A percentile compares a stretch with the other conserved stretches of the same genome.
These are phyloP conservation scores for Cephus runcator DNA, from an alignment of 2,888 invertebrate genomes.

Conservation along the genomic window DNA sequence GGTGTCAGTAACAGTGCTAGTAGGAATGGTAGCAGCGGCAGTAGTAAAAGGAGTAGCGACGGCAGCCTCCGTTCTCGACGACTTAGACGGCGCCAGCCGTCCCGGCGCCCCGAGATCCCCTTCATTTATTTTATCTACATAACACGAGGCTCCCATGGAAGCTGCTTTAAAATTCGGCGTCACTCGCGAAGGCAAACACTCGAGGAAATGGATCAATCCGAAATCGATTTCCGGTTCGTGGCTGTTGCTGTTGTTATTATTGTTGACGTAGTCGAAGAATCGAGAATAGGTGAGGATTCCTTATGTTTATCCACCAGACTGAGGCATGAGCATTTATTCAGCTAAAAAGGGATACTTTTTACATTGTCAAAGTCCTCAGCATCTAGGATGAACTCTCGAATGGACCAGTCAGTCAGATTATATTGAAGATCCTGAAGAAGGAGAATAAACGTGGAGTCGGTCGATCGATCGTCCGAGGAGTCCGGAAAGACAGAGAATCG, in stretches of 20 bases:
- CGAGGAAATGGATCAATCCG: slow-evolving; percentile 26
- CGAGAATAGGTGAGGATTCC: not conserved
- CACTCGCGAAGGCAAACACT: slow-evolving; percentile 9
- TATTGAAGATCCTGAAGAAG: too few relatives aligned
- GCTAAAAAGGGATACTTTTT: too few relatives aligned
- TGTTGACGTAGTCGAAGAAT: slow-evolving; percentile 17
- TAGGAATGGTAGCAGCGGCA: too few relatives aligned
- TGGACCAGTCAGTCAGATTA: too few relatives aligned
- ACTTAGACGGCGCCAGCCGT: slow-evolving; percentile 51
- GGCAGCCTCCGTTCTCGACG: slow-evolving; percentile 11
- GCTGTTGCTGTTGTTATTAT: slow-evolving; percentile 1
- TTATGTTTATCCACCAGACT: too few relatives aligned
- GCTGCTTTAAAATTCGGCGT: slow-evolving; percentile 12
- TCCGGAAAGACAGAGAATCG: too few relatives aligned
- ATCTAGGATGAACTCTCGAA: too few relatives aligned
- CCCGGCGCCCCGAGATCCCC: slow-evolving; percentile 46
- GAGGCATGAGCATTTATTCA: too few relatives aligned
- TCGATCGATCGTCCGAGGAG: too few relatives aligned
- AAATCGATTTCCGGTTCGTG: slow-evolving; percentile 22
- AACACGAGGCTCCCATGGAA: slow-evolving; percentile 25
- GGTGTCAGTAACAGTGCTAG: too few relatives aligned
- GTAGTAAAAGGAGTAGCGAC: not conserved
- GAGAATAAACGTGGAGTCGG: too few relatives aligned
- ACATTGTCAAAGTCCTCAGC: too few relatives aligned
- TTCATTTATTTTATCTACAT: slow-evolving; percentile 49